These are phyloP conservation scores for Anabas testudineus DNA, from an alignment of 2,797 vertebrate species.

Conservation along the genomic window DNA sequence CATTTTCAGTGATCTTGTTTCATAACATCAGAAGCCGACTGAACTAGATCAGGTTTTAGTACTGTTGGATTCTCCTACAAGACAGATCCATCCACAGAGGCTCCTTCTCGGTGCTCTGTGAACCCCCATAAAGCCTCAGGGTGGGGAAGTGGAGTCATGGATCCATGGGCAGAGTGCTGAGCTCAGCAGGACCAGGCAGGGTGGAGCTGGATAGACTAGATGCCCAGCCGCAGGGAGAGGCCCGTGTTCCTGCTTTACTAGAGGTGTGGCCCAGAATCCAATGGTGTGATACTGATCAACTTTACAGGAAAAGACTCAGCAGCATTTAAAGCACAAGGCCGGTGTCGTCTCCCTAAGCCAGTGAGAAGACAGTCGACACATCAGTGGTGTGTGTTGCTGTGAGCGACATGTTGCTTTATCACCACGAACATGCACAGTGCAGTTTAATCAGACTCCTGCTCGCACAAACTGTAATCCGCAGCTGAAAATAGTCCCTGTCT, in stretches of 20 bases:
- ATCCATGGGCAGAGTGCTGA: slow-evolving; percentile 40
- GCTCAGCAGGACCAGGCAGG: slow-evolving; percentile 44
- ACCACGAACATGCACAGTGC: too few relatives aligned
- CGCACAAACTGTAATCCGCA: too few relatives aligned
- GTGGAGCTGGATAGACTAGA: slow-evolving; percentile 5
- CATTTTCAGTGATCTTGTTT: too few relatives aligned
- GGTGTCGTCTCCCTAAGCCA: too few relatives aligned
- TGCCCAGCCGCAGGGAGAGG: slow-evolving; percentile 1
- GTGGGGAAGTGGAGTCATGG: slow-evolving; percentile 6
- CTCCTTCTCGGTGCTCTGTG: slow-evolving; percentile 1
- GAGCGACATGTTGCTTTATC: too few relatives aligned
- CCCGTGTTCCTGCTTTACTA: not conserved
- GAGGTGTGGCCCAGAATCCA: slow-evolving; percentile 7
- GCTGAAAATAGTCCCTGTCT: too few relatives aligned
- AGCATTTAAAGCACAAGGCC: too few relatives aligned
- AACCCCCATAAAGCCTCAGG: slow-evolving; percentile 56
- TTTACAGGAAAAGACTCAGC: too few relatives aligned
- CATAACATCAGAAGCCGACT: not conserved
- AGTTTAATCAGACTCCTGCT: too few relatives aligned
- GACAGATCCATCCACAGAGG: not conserved
- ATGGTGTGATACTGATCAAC: not conserved
- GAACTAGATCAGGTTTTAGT: not conserved
- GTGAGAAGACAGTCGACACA: too few relatives aligned
- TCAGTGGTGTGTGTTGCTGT: too few relatives aligned
- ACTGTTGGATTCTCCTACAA: not conserved